A percentile compares a stretch with the other conserved stretches of the same genome.
Evolutionary conservation across 2,888 invertebrate genomes (phyloP).

Genomic region (Patella depressa): DNA sequence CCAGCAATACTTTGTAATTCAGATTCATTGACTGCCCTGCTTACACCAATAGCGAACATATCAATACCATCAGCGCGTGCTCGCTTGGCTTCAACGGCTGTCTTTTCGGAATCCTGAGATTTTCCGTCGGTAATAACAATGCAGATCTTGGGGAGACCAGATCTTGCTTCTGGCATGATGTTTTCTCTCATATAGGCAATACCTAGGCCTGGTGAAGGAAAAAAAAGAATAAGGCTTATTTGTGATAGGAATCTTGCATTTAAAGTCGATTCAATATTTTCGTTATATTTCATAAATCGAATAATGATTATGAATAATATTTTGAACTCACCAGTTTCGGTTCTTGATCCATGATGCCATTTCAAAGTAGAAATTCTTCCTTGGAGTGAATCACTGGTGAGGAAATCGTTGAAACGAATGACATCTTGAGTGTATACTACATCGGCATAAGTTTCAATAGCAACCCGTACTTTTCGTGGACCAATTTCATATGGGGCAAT

Average conservation of each 20-base stretch:
- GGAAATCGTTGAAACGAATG: neutral
- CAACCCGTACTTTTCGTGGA: slow-evolving; percentile 22
- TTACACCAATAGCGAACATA: slow-evolving; percentile 39
- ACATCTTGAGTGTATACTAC: neutral
- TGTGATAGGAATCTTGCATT: too few species aligned
- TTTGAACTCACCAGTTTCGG: neutral
- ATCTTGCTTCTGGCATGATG: neutral
- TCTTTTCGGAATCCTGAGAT: slow-evolving; percentile 21
- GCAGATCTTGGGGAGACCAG: neutral
- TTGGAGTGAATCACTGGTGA: neutral
- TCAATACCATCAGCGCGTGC: slow-evolving; percentile 26
- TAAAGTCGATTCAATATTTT: too few species aligned
- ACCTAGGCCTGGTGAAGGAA: neutral
- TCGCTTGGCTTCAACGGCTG: slow-evolving; percentile 19
- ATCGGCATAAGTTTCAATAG: neutral
- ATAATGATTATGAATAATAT: too few species aligned
- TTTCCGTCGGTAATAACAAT: neutral
- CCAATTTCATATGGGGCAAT: slow-evolving; percentile 33
- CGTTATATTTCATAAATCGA: too few species aligned
- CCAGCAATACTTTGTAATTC: slow-evolving; percentile 38
- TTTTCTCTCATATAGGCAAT: neutral
- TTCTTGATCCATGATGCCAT: neutral
- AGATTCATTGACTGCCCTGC: slow-evolving; percentile 18
- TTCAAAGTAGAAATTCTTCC: neutral
- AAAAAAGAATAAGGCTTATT: too few species aligned